Base-by-base conservation (phyloP, 2,113 vertebrate genomes). In the Lampris megalopsis region DNA sequence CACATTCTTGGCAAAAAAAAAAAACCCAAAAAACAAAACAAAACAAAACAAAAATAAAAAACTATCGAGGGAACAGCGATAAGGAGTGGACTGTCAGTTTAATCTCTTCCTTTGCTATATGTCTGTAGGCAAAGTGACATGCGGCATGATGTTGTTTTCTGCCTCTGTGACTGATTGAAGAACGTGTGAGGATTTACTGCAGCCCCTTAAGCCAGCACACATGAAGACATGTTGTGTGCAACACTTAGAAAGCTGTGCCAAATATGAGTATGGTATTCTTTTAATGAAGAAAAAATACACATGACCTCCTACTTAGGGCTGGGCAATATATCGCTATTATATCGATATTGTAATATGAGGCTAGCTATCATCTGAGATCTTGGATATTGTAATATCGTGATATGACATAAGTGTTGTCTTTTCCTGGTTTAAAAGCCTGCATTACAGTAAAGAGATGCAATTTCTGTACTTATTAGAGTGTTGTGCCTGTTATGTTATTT, bases 91-190 rank as follows among this genome's bases (percentile, higher is more conserved):
- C 37, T 65, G 47, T 35, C 63, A 77, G 9, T 57, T 57, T 57
- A 57, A 57, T 57, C 3, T 35, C 24, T 24, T 24, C 24, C 24
- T 49, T 40, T 68, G 67, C 63, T 54, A 68, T 42, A 63, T 70
- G 79, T 73, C 47, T 86, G 83, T 65, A 63, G 53, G 73, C 57
- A 43, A 67, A 1, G 1, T 58, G 75, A 45, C 11, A 9, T 37
- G 70, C 59, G 6, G 9, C 9, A 67, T 45, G 57, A 41, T 53
- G 61, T 11, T 60, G 66, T 49, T 69, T 35, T 24, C 41, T 62
- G 71, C 52, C 52, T 37, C 79, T 63, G 40, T 35, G 66, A 48
- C 71, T 76, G 78, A 83, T 74, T 73, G 61, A 63, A 38, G 57
- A 3, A 57, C 54, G 36, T 59, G 57, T 40, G 57, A 38, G 37